Evolutionary conservation across 2,888 invertebrate species (phyloP), one percentile per base, ranked within the genome.

Genomic region (Heterodera filipjevi): DNA sequence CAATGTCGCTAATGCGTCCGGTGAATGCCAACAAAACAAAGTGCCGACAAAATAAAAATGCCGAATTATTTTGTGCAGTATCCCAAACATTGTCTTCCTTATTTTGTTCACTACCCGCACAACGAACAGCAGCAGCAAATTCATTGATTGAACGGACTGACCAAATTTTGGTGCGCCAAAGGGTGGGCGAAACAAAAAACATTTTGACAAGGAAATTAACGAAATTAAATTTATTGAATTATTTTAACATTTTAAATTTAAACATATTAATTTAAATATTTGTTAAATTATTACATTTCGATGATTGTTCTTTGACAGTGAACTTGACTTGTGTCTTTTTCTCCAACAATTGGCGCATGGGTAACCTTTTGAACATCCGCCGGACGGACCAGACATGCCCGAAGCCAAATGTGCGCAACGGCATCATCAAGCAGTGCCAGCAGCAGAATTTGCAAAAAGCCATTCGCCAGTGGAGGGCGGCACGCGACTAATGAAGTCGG

Each of bases 391-490:
- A 33, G 86, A 79, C 83, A 84, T 73, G 87, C 87, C 77, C 87
- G 86, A 82, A 86, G 86, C 81, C 86, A 87, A 81, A 87, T 87
- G n/a, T n/a, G 88, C 86, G 95, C 88, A 93, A 95, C 83, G 95
- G 95, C 2, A 92, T 95, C n/a, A n/a, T n/a, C 77, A 92, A 93
- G 19, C 91, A 94, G 33, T 95, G 94, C 90, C 93, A 94, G 78
- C 94, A 94, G 87, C 95, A 95, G 90, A 94, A 95, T 90, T 95
- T 95, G 89, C 87, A 86, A 53, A 85, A 85, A 77, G 89, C 89
- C 30, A 86, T 89, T 66, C 81, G 94, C 85, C 95, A 95, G 94
- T 90, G 90, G 90, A 92, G 93, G 76, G 94, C 94, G 33, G 95
- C 95, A 0, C 90, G 66, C 93, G 94, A 84, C 93, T 93, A 66